These are phyloP conservation scores for Microchrysa polita DNA, from an alignment of 2,888 invertebrate genomes.

Conservation along the genomic window DNA sequence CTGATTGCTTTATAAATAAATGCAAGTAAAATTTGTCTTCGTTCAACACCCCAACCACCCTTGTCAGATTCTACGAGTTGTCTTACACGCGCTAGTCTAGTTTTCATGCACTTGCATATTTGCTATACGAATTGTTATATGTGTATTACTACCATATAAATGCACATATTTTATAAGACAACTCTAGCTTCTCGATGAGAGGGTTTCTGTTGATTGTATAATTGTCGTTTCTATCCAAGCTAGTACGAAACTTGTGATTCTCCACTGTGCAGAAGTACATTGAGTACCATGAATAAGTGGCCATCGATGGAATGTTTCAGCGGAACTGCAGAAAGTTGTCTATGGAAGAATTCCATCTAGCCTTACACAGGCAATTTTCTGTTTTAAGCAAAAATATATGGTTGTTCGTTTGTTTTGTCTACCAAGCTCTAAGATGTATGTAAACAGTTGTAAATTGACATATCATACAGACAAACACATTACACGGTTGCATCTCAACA, in stretches of 20 bases:
- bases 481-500: too few species aligned
- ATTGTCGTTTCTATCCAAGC: slow-evolving; percentile 9
- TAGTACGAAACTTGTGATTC: too few species aligned
- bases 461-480: too few species aligned
- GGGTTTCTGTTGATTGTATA: slow-evolving; percentile 32
- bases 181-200: neutral
- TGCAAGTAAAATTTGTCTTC: slow-evolving; percentile 9
- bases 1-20: slow-evolving; percentile 39
- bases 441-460: too few species aligned
- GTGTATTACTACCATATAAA: neutral
- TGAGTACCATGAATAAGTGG: slow-evolving; percentile 8
- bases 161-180: neutral
- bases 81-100: slow-evolving; percentile 33
- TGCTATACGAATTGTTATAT: neutral
- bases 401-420: neutral
- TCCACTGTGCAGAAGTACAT: too few species aligned
- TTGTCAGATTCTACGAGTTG: neutral
- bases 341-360: neutral
- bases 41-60: slow-evolving; percentile 7
- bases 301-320: neutral
- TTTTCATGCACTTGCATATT: neutral
- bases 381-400: neutral
- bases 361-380: neutral
- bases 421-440: neutral
- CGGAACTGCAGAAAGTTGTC: too few species aligned